Base-by-base conservation (phyloP, 2,113 vertebrate genomes). In the Cisticola juncidis region DNA sequence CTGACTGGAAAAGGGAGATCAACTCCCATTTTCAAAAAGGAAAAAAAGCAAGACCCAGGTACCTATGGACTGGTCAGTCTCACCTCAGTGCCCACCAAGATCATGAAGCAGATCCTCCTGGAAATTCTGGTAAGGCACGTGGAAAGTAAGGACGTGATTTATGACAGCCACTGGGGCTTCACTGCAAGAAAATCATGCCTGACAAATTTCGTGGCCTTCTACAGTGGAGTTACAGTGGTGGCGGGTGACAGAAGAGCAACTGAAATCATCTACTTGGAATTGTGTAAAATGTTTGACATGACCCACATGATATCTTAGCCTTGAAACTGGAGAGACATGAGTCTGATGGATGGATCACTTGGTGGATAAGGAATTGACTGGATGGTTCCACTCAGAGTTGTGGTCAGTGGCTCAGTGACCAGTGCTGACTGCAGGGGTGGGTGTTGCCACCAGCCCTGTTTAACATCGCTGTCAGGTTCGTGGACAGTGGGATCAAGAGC, bases 321-420 rank as follows among this genome's bases (percentile, higher is more conserved):
- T 51, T 31, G 31, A 13, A 68, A 51, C 26, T 36, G 26, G 9
- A 77, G 36, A 68, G 8, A 44, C 17, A 10, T 14, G 26, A 13
- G 31, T 33, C 1, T 44, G 17, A 68, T 33, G 33, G 36, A 22
- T 15, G 26, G 17, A 35, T 6, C 20, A 3, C 29, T 6, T 0
- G 1, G 19, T 48, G 42, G 16, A 18, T 17, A 58, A 58, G 25
- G 31, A 50, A 4, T 3, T 1, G 4, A 0, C 20, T 58, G 71
- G 10, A 0, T 58, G 44, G 20, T 21, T 0, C 0, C 70, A 57
- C 10, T 7, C 44, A 2, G 29, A 29, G 24, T 1, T 48, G 70
- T n/a, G 29, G 10, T 11, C 70, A 25, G 6, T 42, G 71, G 21
- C 71, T 66, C 35, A 14, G 11, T 9, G 81, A 3, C 48, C 60